Base-by-base conservation (phyloP, 2,888 invertebrate species). In the Synergus itoensis region DNA sequence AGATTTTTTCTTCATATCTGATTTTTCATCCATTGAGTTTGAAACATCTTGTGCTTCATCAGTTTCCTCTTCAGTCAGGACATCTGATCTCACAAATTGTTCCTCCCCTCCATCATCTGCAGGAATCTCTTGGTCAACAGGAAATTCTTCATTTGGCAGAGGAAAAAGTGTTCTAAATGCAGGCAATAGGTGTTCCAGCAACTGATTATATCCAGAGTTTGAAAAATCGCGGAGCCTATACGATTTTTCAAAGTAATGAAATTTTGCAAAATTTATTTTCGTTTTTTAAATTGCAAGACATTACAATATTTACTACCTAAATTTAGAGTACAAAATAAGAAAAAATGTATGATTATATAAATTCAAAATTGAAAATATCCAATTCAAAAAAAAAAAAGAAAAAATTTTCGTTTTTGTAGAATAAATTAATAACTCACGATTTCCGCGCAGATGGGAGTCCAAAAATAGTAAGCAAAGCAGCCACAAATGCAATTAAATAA, bases 401-500 rank as follows among this genome's bases (percentile, higher is more conserved):
- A 28, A 28, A 28, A 62, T 21, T 28, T 62, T 12, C 21, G 62
- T 21, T 62, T 28, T 21, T 11, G 12, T 21, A 28, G 4, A 16
- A 36, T 9, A 53, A 36, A 53, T 14, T n/a, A 53, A 36, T 64
- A 67, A 87, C 89, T 89, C 84, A 89, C 89, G 86, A 82, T n/a
- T 65, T 77, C 79, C 79, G 85, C 45, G 84, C 79, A 77, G 84
- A 83, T 57, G 84, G 64, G 28, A 86, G 77, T 88, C 86, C 88
- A 89, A 89, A 89, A 88, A 89, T 88, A 84, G 83, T 81, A 62
- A 84, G 79, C 80, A 87, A 75, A 63, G 85, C 83, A 80, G 85
- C 82, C 76, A 83, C 83, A 18, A 83, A 40, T 79, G 80, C 84
- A 79, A 86, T 80, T 81, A 89, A 81, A 81, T 86, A 86, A 80